Evolutionary conservation across 2,113 vertebrate genomes (phyloP), one percentile per base, ranked within the genome.

Genomic region (Urocolius indicus): DNA sequence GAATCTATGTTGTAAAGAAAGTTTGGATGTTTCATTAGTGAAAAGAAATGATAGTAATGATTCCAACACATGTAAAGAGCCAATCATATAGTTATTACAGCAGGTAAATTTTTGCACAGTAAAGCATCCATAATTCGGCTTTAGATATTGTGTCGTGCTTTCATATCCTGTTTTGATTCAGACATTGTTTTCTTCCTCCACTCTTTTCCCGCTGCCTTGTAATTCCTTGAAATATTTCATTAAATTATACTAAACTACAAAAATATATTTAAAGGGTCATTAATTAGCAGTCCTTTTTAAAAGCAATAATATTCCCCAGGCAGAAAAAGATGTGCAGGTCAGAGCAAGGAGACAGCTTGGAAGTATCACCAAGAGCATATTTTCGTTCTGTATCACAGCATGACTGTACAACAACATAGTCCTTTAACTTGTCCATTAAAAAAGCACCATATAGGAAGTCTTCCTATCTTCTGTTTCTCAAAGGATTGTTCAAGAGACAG

Each of bases 161-260:
- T 77, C 6, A 9, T 46, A 16, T 65, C 27, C 36, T 3, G 0
- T 59, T 38, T 76, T 61, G 46, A 68, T 61, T 10, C 13, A 55
- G 5, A 14, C 13, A n/a, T 0, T 0, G 0, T 49, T 59, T 87
- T 5, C 67, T 62, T 65, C 26, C 1, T 26, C 22, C 11, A 30
- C 36, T 84, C 15, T 69, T 84, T 21, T 59, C 5, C 18, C 11
- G 29, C 4, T 5, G 4, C 17, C 15, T 43, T 46, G 3, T 13
- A 84, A 66, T n/a, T 62, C 20, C 69, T 11, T 34, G 19, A 65
- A 92, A 81, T 34, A 6, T 13, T 62, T 43, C 2, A 16, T 38
- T 34, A 48, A 57, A 17, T 27, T 75, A 4, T 52, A 21, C 6
- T 63, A 41, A 78, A 54, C 46, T 54, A 18, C 3, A 73, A 46